Base-by-base conservation (phyloP, 2,797 vertebrate genomes). In the Eulemur albifrons region DNA sequence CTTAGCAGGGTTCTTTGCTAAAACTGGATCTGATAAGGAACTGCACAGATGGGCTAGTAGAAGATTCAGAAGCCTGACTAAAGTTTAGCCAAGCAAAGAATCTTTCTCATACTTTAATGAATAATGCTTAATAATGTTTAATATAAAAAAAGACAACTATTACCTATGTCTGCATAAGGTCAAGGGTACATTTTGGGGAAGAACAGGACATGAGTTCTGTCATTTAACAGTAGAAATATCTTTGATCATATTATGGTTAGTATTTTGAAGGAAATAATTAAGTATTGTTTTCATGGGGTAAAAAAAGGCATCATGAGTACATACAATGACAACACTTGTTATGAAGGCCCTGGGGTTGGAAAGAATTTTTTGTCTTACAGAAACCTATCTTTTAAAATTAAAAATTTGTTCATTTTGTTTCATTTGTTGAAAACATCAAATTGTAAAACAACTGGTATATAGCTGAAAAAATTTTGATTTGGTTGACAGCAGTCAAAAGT, bases 381-480 rank as follows among this genome's bases (percentile, higher is more conserved):
- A 94, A 84, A 94, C 40, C 13, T 80, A 23, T 32, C 57, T 79
- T 54, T 83, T 67, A 30, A 63, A 85, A 63, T 40, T 54, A 88
- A 76, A 75, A 77, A 70, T 69, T 72, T 77, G 5, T 61, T 84
- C 4, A 38, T 90, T 82, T 75, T 88, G 21, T 88, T 91, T 91
- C 15, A 30, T 88, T 72, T 80, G 10, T 75, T 95, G 17, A 54
- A 57, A 80, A 89, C 76, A 25, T 67, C 10, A 80, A 57, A 50
- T 69, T 84, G 18, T 87, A 70, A 79, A 88, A 32, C 25, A 8
- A 2, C 43, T 25, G 32, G 61, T 13, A 2, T 11, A 15, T 17
- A 93, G 75, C 40, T 76, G 17, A 85, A 94, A 89, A 77, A 45
- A 23, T 20, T 48, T 83, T 85, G 69, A 18, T 87, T 90, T 96